These are phyloP conservation scores for Allolobophora icterica DNA, from an alignment of 2,888 invertebrate species.

Conservation along the genomic window DNA sequence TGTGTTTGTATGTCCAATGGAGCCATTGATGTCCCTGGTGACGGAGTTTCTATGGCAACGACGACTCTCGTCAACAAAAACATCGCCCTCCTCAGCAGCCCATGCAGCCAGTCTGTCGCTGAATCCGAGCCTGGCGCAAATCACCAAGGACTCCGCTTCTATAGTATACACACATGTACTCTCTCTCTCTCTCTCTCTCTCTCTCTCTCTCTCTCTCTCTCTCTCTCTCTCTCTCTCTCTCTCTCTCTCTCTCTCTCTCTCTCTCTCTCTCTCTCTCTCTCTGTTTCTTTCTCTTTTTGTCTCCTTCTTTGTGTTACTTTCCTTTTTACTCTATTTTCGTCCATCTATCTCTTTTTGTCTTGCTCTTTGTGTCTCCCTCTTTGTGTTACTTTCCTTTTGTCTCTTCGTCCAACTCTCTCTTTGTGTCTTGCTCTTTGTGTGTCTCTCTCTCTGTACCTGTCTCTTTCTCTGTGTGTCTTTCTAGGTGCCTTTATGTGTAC, in stretches of 20 bases:
- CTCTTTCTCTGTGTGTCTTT: no score
- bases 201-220: not conserved
- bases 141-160: not conserved
- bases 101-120: not conserved
- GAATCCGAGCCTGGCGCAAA: not conserved
- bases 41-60: not conserved
- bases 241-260: no score
- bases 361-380: no score
- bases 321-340: not conserved
- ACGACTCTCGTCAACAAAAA: not conserved
- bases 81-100: not conserved
- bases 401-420: not conserved
- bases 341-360: no score
- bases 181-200: not conserved
- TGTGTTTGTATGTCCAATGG: not conserved
- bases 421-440: not conserved
- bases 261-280: not conserved
- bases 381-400: no score
- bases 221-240: not conserved
- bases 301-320: not conserved
- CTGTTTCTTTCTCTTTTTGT: not conserved
- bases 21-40: not conserved
- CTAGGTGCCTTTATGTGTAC: no score
- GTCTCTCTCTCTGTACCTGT: no score
- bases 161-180: not conserved